These are phyloP conservation scores for Gerris buenoi DNA, from an alignment of 1,140 invertebrate genomes.

Conservation along the genomic window DNA sequence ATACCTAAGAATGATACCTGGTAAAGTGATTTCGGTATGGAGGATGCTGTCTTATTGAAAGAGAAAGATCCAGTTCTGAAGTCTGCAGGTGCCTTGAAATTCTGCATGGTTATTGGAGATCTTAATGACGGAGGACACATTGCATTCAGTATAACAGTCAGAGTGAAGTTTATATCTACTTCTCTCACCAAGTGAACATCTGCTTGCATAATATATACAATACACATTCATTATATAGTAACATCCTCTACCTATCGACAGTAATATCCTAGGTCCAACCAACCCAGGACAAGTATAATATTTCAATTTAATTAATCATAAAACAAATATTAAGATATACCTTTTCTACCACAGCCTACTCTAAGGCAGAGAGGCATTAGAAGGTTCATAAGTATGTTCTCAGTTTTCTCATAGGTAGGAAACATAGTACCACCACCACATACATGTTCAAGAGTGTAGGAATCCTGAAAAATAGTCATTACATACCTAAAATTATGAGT, in stretches of 20 bases:
- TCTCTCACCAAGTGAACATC: conserved; percentile 78
- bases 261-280: no score
- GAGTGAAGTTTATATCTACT: conserved; percentile 76
- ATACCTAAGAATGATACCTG: conserved; percentile 74
- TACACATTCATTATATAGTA: no score
- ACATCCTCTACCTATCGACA: no score
- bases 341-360: conserved; percentile 81
- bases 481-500: no score
- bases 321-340: conserved; percentile 33
- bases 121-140: conserved; percentile 59
- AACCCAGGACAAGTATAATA: no score
- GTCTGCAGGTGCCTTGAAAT: conserved; percentile 48
- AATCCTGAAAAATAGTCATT: conserved; percentile 56
- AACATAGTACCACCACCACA: conserved; percentile 78
- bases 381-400: conserved; percentile 89
- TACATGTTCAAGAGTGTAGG: conserved; percentile 79
- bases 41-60: conserved; percentile 52
- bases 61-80: conserved; percentile 58
- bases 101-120: conserved; percentile 41
- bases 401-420: conserved; percentile 76
- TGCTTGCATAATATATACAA: no score
- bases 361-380: conserved; percentile 88
- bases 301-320: no score
- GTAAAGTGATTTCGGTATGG: conserved; percentile 61
- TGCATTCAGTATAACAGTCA: conserved; percentile 77